These are phyloP conservation scores for Eurytoma californica DNA, from an alignment of 2,888 invertebrate genomes.

Conservation along the genomic window DNA sequence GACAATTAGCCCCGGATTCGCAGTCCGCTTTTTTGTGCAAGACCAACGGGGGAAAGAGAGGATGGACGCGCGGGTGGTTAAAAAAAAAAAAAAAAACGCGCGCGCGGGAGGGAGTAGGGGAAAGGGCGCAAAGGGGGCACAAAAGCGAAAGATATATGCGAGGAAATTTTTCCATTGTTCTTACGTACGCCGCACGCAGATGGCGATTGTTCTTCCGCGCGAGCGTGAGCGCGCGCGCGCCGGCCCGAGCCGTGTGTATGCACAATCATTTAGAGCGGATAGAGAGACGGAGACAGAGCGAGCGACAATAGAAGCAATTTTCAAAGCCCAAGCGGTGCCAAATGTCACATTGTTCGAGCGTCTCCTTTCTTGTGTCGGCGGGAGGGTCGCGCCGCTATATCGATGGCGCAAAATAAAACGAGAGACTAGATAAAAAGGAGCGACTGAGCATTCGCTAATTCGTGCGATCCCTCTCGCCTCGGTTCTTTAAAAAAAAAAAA, in stretches of 20 bases:
- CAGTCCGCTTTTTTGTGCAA: conserved; percentile 10
- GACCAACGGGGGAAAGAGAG: background rate
- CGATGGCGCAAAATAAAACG: conserved; percentile 1
- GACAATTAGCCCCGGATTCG: conserved; percentile 29
- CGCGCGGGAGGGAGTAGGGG: background rate
- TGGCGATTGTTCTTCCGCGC: conserved; percentile 37
- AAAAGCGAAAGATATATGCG: conserved; percentile 12
- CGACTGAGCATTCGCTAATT: too few species aligned
- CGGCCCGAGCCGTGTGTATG: background rate
- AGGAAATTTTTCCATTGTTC: conserved; percentile 52
- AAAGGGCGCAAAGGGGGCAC: background rate
- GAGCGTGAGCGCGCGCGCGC: conserved; percentile 1
- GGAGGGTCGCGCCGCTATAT: background rate
- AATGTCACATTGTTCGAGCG: conserved; percentile 33
- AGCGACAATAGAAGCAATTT: conserved; percentile 52
- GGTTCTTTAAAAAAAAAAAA: too few species aligned
- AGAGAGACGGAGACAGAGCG: background rate
- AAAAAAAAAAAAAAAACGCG: conserved; percentile 2
- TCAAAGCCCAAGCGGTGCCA: conserved; percentile 50
- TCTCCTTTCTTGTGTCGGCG: background rate
- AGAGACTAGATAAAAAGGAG: background rate
- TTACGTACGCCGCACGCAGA: conserved; percentile 40
- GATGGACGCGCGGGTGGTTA: background rate
- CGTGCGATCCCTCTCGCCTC: too few species aligned
- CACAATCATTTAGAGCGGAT: conserved; percentile 44